Evolutionary conservation across 1,140 invertebrate species (phyloP).

Genomic region (Diorhabda carinulata): DNA sequence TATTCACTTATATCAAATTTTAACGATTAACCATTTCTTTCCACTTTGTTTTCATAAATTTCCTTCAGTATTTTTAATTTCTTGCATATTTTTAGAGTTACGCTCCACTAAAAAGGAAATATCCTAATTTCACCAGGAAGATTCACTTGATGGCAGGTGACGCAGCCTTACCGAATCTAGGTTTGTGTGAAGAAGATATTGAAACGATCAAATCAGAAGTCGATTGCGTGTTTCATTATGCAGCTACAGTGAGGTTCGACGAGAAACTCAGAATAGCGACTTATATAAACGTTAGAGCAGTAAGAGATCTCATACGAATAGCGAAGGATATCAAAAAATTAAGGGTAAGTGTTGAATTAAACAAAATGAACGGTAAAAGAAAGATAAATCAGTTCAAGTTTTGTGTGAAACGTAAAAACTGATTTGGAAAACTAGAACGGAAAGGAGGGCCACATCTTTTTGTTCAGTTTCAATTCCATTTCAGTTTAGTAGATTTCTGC

Average conservation of each 20-base stretch:
- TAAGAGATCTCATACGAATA: conserved; percentile 58
- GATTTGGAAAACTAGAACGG: too few species aligned
- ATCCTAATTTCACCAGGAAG: conserved; percentile 62
- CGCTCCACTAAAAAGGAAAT: conserved; percentile 29
- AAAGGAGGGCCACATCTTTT: too few species aligned
- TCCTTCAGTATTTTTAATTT: not conserved
- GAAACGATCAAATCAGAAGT: conserved; percentile 60
- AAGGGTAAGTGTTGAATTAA: conserved; percentile 20
- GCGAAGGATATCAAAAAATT: conserved; percentile 59
- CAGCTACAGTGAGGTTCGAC: conserved; percentile 68
- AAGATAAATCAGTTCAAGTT: too few species aligned
- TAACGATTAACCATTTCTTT: too few species aligned
- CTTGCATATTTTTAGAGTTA: conserved; percentile 28
- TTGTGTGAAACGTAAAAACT: too few species aligned
- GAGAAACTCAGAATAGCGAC: conserved; percentile 63
- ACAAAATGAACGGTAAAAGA: too few species aligned
- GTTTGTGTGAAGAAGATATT: conserved; percentile 55
- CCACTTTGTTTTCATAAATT: too few species aligned
- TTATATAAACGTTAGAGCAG: conserved; percentile 65
- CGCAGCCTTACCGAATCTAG: conserved; percentile 58
- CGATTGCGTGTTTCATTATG: conserved; percentile 54
- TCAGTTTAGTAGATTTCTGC: too few species aligned
- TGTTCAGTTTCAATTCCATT: too few species aligned
- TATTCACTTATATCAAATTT: too few species aligned
- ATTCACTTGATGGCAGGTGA: conserved; percentile 61